Conservation (phyloP, 2,888 invertebrate species). For the Pyrocoelia pectoralis region DNA sequence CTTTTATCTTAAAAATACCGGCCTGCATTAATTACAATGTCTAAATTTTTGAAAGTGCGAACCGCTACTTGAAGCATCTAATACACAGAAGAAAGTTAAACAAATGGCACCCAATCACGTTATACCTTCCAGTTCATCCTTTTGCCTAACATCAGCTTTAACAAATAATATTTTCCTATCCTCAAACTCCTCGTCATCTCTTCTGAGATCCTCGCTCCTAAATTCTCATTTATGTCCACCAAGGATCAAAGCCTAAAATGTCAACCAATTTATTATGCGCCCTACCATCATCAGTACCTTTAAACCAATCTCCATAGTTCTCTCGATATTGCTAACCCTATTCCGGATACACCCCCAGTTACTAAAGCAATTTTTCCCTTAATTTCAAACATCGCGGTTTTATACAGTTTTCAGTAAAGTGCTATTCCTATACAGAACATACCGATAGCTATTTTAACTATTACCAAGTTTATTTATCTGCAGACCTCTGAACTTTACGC, state of each 20-base stretch:
- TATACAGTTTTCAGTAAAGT: no score
- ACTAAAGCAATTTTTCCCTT: conserved; percentile 73
- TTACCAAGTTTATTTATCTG: no score
- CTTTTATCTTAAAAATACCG: neutral
- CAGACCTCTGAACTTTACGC: no score
- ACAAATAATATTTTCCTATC: conserved; percentile 72
- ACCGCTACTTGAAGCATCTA: conserved; percentile 4
- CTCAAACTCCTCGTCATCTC: conserved; percentile 72
- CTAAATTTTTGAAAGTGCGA: neutral
- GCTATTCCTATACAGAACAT: no score
- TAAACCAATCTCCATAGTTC: conserved; percentile 71
- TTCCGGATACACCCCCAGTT: conserved; percentile 78
- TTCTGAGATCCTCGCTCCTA: conserved; percentile 70
- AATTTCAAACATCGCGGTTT: conserved; percentile 2
- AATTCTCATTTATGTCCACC: conserved; percentile 72
- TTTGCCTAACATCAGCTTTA: conserved; percentile 77
- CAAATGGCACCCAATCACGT: conserved; percentile 13
- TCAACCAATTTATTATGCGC: neutral
- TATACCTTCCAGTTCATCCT: conserved; percentile 74
- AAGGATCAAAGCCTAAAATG: conserved; percentile 67
- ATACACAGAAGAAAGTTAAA: conserved; percentile 3
- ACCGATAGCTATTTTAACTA: no score
- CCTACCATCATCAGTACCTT: conserved; percentile 11
- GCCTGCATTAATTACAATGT: conserved; percentile 10
- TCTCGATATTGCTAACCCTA: conserved; percentile 73